Conservation (phyloP, 1,140 invertebrate genomes). For the Meloidogyne floridensis region DNA sequence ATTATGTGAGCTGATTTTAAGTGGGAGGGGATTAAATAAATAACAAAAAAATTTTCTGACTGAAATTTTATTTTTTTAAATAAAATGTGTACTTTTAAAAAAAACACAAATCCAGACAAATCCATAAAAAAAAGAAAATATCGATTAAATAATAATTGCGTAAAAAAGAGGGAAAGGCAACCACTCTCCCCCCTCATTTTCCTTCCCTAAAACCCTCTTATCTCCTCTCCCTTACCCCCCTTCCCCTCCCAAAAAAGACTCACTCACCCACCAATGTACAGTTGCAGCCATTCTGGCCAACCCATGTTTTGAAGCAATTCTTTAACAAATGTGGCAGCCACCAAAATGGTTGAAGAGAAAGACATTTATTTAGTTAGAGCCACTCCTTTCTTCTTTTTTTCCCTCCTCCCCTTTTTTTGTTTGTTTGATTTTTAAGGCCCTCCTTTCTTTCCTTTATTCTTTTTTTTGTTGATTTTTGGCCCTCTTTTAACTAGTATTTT, state of each 20-base stretch:
- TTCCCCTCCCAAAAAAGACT: background rate
- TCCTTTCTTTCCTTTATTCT: background rate
- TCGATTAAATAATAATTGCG: too few relatives aligned
- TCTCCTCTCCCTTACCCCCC: background rate
- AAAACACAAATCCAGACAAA: too few relatives aligned
- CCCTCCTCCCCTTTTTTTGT: slow-evolving; percentile 4
- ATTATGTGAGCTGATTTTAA: too few relatives aligned
- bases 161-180: too few relatives aligned
- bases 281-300: slow-evolving; percentile 41
- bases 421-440: background rate
- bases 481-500: background rate
- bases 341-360: background rate
- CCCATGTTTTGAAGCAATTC: slow-evolving; percentile 28
- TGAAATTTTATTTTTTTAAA: too few relatives aligned
- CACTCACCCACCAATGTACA: slow-evolving; percentile 26
- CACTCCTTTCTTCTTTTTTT: slow-evolving; percentile 4
- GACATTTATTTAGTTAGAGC: background rate
- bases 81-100: too few relatives aligned
- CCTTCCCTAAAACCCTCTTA: too few relatives aligned
- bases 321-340: background rate
- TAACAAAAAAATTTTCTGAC: too few relatives aligned
- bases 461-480: background rate
- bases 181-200: too few relatives aligned
- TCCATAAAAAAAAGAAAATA: too few relatives aligned
- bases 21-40: too few relatives aligned